Conservation (phyloP, 2,888 invertebrate genomes). For the Aproaerema taeniolella region DNA sequence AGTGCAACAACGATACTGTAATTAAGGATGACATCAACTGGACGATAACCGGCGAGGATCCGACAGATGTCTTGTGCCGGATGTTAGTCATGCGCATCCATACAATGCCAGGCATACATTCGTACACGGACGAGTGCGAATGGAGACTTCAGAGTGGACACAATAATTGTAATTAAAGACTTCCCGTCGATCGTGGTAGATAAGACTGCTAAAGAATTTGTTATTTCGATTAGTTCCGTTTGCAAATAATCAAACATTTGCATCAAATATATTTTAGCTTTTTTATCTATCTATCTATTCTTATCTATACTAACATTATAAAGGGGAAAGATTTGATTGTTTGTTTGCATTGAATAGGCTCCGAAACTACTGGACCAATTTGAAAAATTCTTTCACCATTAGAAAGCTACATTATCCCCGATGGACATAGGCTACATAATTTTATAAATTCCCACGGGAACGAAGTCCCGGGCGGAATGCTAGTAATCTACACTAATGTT, state of each 20-base stretch:
- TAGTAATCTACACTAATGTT: too few species aligned
- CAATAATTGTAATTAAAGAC: conserved; percentile 68
- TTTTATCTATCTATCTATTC: too few species aligned
- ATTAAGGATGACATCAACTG: conserved; percentile 43
- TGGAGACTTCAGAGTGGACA: conserved; percentile 31
- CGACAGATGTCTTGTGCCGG: conserved; percentile 61
- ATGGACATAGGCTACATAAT: too few species aligned
- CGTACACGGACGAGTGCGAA: conserved; percentile 50
- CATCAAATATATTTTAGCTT: not conserved
- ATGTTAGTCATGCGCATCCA: conserved; percentile 59
- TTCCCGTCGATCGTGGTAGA: conserved; percentile 52
- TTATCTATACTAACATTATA: too few species aligned
- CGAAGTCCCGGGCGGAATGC: too few species aligned
- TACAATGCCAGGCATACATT: conserved; percentile 34
- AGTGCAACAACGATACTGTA: conserved; percentile 31
- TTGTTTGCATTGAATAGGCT: too few species aligned
- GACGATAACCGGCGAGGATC: conserved; percentile 35
- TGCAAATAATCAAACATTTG: conserved; percentile 1
- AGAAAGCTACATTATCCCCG: too few species aligned
- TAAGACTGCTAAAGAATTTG: conserved; percentile 19
- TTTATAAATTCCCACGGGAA: too few species aligned
- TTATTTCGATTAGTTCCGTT: conserved; percentile 8
- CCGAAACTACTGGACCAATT: too few species aligned
- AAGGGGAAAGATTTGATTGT: too few species aligned
- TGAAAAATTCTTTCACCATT: too few species aligned